Evolutionary conservation across 2,113 vertebrate genomes (phyloP).

Genomic region (Lepus timidus): DNA sequence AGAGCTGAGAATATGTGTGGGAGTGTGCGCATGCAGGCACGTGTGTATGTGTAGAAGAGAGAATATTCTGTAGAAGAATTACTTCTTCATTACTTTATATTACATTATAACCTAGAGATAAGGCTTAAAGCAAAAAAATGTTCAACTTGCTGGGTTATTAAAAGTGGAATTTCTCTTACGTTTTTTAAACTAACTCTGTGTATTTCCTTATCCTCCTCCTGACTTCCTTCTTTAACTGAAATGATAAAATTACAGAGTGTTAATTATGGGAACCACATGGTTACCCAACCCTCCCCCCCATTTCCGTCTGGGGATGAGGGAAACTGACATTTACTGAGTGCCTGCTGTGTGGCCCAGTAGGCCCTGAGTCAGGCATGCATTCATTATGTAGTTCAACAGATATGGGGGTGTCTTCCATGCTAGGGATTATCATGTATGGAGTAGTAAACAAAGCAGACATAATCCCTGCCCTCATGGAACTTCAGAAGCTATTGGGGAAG

Average conservation of each 20-base stretch:
- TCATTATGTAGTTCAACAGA: background rate
- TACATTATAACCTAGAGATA: background rate
- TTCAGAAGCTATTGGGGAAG: background rate
- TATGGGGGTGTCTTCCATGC: background rate
- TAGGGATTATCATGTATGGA: background rate
- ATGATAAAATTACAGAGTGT: background rate
- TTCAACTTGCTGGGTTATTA: background rate
- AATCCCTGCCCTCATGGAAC: background rate
- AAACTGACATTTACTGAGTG: conserved; percentile 42
- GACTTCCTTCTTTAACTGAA: background rate
- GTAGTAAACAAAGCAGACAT: background rate
- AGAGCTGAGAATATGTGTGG: background rate
- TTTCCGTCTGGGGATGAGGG: background rate
- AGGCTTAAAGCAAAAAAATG: background rate
- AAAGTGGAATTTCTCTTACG: conserved; percentile 50
- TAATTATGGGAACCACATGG: conserved; percentile 11
- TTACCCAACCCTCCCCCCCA: background rate
- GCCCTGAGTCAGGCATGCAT: background rate
- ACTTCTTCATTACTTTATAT: background rate
- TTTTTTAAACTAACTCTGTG: conserved; percentile 22
- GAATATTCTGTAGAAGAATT: background rate
- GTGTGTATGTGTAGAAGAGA: background rate
- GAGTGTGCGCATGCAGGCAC: accelerated
- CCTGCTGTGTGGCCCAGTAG: background rate
- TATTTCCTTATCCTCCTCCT: conserved; percentile 29